Percentiles rank a stretch among this genome's conserved stretches.
phyloP scores from a whole-genome alignment of 64 coral and sea anemone species.

The Montipora capricornis region DNA sequence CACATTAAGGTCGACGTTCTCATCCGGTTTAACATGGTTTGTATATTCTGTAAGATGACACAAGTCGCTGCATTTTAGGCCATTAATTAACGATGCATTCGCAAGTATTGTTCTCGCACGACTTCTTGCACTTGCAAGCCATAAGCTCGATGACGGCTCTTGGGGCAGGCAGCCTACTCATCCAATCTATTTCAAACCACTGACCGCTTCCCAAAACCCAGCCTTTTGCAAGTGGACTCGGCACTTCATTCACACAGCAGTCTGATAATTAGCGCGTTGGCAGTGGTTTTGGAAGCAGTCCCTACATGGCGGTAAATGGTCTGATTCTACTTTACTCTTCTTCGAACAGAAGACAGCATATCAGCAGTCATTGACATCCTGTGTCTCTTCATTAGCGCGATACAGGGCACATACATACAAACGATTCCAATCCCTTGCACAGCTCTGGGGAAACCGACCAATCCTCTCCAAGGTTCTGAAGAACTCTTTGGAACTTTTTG shows the following conservation, averaged over 20 bases:
- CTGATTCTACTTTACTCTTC: slow-evolving; percentile 32
- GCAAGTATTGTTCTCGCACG: slow-evolving; percentile 9
- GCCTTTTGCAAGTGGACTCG: no score
- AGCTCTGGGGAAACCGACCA: neutral
- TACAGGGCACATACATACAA: slow-evolving; percentile 19
- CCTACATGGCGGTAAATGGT: slow-evolving; percentile 28
- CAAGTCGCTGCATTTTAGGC: neutral
- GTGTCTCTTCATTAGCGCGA: neutral
- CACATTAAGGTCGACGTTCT: no score
- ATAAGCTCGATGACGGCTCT: slow-evolving; percentile 36
- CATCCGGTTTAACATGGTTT: neutral
- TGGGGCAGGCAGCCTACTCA: neutral
- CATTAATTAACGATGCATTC: slow-evolving; percentile 24
- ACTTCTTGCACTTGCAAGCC: slow-evolving; percentile 23
- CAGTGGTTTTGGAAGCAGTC: slow-evolving; percentile 14
- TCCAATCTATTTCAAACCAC: neutral
- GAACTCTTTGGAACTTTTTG: neutral
- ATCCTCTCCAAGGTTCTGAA: neutral
- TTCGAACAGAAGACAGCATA: slow-evolving; percentile 10
- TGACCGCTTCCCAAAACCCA: neutral
- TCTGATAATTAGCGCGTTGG: slow-evolving; percentile 17
- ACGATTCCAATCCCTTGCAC: neutral
- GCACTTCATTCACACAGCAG: neutral
- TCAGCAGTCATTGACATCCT: neutral
- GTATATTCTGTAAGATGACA: neutral